A percentile compares a stretch with the other conserved stretches of the same genome.
Conservation (phyloP, 2,888 invertebrate species). For the Tromatobia lineatoria region DNA sequence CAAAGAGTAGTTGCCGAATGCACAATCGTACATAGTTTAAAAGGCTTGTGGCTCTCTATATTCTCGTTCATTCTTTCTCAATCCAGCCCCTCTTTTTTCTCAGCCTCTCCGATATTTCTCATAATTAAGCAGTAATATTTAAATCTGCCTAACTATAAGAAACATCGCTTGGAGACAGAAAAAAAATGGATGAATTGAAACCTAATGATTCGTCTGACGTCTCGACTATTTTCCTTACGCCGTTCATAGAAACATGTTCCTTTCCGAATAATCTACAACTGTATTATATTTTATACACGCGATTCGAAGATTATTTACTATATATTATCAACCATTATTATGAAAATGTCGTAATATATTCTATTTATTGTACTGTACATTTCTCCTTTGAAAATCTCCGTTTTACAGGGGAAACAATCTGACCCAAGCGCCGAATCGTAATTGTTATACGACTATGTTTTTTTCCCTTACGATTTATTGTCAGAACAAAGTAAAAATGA, state of each 20-base stretch:
- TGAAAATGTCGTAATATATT: constrained; percentile 41
- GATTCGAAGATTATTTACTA: constrained; percentile 58
- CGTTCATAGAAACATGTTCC: constrained; percentile 20
- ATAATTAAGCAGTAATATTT: background rate
- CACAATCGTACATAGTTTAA: constrained; percentile 31
- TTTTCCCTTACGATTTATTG: constrained; percentile 15
- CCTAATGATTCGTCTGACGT: background rate
- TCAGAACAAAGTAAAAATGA: constrained; percentile 33
- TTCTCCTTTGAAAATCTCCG: constrained; percentile 44
- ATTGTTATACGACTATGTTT: constrained; percentile 3
- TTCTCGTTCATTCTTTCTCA: too few species aligned
- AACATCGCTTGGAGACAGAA: too few species aligned
- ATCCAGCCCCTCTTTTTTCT: too few species aligned
- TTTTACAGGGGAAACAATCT: constrained; percentile 30
- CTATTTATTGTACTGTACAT: constrained; percentile 59
- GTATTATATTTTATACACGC: constrained; percentile 65
- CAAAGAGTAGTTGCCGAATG: constrained; percentile 51
- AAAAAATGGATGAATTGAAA: too few species aligned
- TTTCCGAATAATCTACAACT: constrained; percentile 36
- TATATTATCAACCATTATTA: constrained; percentile 37
- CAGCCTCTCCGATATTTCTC: constrained; percentile 24
- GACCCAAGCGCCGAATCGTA: constrained; percentile 16
- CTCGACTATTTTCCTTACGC: constrained; percentile 21
- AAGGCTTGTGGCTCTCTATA: constrained; percentile 5
- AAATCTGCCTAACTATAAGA: too few species aligned